Base-by-base conservation (phyloP, 2,797 vertebrate species). In the Poliocrania exsul region DNA sequence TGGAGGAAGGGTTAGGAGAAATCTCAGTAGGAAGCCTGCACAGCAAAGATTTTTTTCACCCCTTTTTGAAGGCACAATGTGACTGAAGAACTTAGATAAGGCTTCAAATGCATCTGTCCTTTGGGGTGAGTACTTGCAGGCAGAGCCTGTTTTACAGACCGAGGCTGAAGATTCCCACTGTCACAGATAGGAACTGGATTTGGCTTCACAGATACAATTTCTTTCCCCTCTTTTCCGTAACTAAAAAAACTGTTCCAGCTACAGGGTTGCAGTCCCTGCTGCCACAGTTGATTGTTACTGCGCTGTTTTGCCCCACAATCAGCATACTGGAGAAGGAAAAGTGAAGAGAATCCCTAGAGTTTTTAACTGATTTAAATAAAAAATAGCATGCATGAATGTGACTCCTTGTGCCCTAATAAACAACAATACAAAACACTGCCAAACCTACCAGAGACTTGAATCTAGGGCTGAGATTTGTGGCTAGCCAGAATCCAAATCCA, bases 1-100 rank as follows among this genome's bases (percentile, higher is more conserved):
- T 12, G 35, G 20, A 38, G 46, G 16, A 94, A 95, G 26, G 44
- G 24, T 16, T 66, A 28, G 47, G 70, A 87, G 72, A 95, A 92
- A 65, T 83, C 96, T 95, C 94, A 81, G 31, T 54, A 83, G 89
- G 81, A 89, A 96, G 65, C 28, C 94, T 96, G 91, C 72, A 56
- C 0, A 0, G 69, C 47, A 78, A 78, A 95, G 89, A 95, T 92
- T 90, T 88, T 81, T 91, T 65, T 51, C 46, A 66, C 26, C 56
- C 31, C 24, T 81, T 94, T 95, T 42, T 81, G 91, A 91, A 94
- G 81, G 33, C 29, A 1, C 57, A 72, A 10, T 25, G 28, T 88
- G 75, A 86, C 81, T 61, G 65, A 54, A 90, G 61, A 93, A 50
- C 75, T 81, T 38, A 86, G 84, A 91, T 95, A 96, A 86, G 47